Evolutionary conservation across 2,888 invertebrate species (phyloP), one percentile per base, ranked within the genome.

Genomic region (Parochlus steinenii): DNA sequence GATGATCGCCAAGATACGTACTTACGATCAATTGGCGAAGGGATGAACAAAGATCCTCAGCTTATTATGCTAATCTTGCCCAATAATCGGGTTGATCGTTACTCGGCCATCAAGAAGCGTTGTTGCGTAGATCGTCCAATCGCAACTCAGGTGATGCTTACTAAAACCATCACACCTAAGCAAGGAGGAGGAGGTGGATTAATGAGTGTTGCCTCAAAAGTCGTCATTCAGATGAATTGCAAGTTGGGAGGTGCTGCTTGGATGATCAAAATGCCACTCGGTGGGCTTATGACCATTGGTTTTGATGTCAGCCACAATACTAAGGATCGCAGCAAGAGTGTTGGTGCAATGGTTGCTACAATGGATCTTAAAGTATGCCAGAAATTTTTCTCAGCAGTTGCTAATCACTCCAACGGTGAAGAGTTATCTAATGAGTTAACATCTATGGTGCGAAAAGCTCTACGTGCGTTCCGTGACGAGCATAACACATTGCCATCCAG

Each of bases 231-330:
- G 52, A 70, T 97, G 45, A 86, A 85, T 52, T 86, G 87, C 47
- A 97, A 95, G 62, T 55, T 93, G 22, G 92, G 92, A 15, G 93
- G 92, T 1, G 76, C 81, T 0, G 83, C 90, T 0, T 93, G 92
- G 92, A 62, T 68, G 2, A 67, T 87, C 0, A 64, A 69, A 0
- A 62, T 82, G 22, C 83, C 85, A 0, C 40, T 74, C 2, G 50
- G 47, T 3, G 64, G 63, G 15, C 55, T 79, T 3, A 87, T 93
- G 85, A 73, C 86, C 1, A 66, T 82, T 6, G 92, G 86, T 0
- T 86, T 82, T 48, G 92, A 92, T 52, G 83, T 85, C 2, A 89
- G 87, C 48, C 86, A 89, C 52, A 87, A 89, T 47, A 71, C 80
- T 0, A 67, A 67, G 7, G 58, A 64, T 22, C 75, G 73, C 50